Evolutionary conservation across 2,888 invertebrate genomes (phyloP).

Genomic region (Acrocera orbiculus): DNA sequence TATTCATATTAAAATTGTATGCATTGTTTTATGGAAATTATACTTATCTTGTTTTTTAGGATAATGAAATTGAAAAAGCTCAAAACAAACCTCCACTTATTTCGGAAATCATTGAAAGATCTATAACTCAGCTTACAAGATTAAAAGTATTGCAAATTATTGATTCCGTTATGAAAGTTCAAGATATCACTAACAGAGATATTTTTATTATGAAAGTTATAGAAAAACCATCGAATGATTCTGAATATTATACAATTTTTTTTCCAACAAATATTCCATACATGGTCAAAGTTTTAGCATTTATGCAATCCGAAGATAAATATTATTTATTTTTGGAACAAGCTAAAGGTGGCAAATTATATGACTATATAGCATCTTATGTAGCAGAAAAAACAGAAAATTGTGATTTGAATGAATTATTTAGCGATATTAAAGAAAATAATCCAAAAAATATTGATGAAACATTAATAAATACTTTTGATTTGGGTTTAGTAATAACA

Average conservation of each 20-base stretch:
- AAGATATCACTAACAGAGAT: conserved; percentile 26
- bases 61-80: too few species aligned
- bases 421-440: conserved; percentile 16
- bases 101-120: too few species aligned
- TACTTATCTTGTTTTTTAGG: too few species aligned
- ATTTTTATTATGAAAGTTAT: conserved; percentile 28
- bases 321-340: conserved; percentile 26
- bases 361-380: conserved; percentile 24
- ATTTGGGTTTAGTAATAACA: too few species aligned
- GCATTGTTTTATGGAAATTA: too few species aligned
- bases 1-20: too few species aligned
- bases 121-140: conserved; percentile 28
- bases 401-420: conserved; percentile 20
- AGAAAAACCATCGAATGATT: conserved; percentile 28
- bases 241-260: conserved; percentile 26
- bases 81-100: too few species aligned
- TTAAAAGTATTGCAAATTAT: conserved; percentile 27
- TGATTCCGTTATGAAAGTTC: conserved; percentile 27
- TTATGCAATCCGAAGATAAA: conserved; percentile 28
- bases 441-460: not conserved
- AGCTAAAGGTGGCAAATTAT: conserved; percentile 27
- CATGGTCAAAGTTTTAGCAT: conserved; percentile 26
- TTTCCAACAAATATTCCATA: conserved; percentile 28
- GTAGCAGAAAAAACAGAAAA: too few species aligned
- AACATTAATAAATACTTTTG: not conserved